These are phyloP conservation scores for Phoxinus phoxinus DNA, from an alignment of 2,113 vertebrate species.

Conservation along the genomic window DNA sequence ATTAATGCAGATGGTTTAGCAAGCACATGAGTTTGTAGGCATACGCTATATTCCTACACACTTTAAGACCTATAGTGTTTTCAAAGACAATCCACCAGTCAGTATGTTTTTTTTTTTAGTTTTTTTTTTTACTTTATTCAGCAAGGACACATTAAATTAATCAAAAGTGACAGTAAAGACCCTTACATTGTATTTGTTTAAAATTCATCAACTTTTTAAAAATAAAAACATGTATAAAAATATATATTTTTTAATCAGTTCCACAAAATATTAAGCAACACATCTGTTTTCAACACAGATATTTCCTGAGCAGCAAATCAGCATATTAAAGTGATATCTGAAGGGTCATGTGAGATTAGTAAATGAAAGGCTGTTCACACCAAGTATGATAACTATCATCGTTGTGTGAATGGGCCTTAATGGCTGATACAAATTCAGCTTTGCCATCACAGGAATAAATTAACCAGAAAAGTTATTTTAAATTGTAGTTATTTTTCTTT, in stretches of 20 bases:
- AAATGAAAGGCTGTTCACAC: not conserved
- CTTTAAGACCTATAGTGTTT: not conserved
- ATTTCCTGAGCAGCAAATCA: no score
- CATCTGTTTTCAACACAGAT: not conserved
- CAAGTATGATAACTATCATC: not conserved
- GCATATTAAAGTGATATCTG: no score
- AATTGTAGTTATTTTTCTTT: not conserved
- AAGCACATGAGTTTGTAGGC: not conserved
- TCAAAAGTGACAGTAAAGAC: not conserved
- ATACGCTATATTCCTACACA: not conserved
- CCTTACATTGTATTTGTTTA: not conserved
- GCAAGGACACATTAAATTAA: not conserved
- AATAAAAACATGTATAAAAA: no score
- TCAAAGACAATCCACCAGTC: not conserved
- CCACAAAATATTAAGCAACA: not conserved
- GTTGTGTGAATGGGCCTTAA: no score
- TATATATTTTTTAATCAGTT: no score
- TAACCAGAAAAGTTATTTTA: no score
- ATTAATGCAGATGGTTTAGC: not conserved
- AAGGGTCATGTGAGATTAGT: no score
- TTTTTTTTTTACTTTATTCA: not conserved
- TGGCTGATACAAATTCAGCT: no score
- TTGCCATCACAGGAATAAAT: no score
- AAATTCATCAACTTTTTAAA: not conserved
- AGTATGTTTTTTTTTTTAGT: no score